Evolutionary conservation across 2,113 vertebrate species (phyloP), one percentile per base, ranked within the genome.

Genomic region (Anhinga rufa): DNA sequence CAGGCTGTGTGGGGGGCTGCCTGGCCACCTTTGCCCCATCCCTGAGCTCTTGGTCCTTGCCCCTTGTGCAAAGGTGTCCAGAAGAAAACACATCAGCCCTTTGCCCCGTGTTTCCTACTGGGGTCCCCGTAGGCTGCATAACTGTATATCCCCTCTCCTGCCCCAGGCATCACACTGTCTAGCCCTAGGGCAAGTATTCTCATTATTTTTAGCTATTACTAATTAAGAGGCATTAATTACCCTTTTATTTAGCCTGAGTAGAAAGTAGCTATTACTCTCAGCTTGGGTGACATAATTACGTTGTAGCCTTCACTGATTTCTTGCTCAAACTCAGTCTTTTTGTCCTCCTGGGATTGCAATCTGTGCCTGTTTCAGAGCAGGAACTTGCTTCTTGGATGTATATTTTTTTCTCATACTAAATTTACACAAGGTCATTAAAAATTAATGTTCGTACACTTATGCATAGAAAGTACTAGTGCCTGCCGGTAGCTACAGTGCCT

Each of bases 211-310:
- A 89, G 42, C 44, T 86, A 11, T n/a, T 58, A 9, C 22, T 92
- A 84, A 95, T 95, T 84, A 93, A 92, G 38, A 82, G 18, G 7
- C 20, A 68, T 84, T 93, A 95, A 95, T 90, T 95, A 93, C 80
- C n/a, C 26, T 9, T 70, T 96, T 9, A 1, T 78, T 88, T 80
- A 92, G n/a, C 66, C 51, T 66, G 42, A 86, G 64, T 65, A 44
- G 68, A 64, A 94, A 69, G 74, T 1, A 80, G 75, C 64, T 78
- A 36, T 71, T 95, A 34, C 36, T 90, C 72, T 75, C 60, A 92
- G 72, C 44, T 48, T 86, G 82, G 31, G 21, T 62, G 42, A 83
- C 61, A 78, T 60, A 83, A 92, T 90, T 88, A 78, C 18, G 36
- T 15, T 60, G 22, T 22, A 78, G 80, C 38, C 38, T 88, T 90